phyloP scores from a whole-genome alignment of 64 coral and sea anemone genomes.

The Actinia tenebrosa region DNA sequence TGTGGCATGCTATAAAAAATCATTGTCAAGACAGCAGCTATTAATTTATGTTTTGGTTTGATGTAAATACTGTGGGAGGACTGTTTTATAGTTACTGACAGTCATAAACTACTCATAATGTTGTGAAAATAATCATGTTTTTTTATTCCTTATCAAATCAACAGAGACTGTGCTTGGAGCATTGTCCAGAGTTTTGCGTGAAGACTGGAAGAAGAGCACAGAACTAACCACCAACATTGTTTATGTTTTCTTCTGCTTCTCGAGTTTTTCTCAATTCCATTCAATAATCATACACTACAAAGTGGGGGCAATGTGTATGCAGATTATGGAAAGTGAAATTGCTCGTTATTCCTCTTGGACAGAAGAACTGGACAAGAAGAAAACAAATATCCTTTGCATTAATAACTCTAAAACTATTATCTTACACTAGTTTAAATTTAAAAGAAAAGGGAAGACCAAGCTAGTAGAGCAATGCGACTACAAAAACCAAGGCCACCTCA shows the following conservation, averaged over 20 bases:
- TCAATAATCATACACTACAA: conserved; percentile 90
- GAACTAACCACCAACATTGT: conserved; percentile 97
- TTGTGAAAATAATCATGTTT: not conserved
- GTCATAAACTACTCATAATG: too few relatives aligned
- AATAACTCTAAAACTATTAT: too few relatives aligned
- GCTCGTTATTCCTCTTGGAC: conserved; percentile 81
- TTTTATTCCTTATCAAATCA: not conserved
- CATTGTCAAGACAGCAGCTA: too few relatives aligned
- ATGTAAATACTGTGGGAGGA: too few relatives aligned
- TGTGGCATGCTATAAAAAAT: too few relatives aligned
- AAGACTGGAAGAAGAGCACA: conserved; percentile 95
- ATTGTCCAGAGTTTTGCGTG: conserved; percentile 79
- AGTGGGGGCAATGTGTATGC: conserved; percentile 94
- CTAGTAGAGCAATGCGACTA: too few relatives aligned
- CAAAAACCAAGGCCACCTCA: too few relatives aligned
- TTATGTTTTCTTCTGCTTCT: conserved; percentile 98
- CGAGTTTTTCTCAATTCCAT: conserved; percentile 97
- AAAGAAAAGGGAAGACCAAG: too few relatives aligned
- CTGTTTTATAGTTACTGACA: too few relatives aligned
- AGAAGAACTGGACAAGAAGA: conserved; percentile 91
- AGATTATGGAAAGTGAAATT: conserved; percentile 89
- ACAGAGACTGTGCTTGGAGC: conserved; percentile 91
- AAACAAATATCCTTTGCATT: conserved; percentile 83
- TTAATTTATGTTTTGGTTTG: too few relatives aligned
- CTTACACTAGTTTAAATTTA: too few relatives aligned